Evolutionary conservation across 2,113 vertebrate species (phyloP).

Genomic region (Python bivittatus): DNA sequence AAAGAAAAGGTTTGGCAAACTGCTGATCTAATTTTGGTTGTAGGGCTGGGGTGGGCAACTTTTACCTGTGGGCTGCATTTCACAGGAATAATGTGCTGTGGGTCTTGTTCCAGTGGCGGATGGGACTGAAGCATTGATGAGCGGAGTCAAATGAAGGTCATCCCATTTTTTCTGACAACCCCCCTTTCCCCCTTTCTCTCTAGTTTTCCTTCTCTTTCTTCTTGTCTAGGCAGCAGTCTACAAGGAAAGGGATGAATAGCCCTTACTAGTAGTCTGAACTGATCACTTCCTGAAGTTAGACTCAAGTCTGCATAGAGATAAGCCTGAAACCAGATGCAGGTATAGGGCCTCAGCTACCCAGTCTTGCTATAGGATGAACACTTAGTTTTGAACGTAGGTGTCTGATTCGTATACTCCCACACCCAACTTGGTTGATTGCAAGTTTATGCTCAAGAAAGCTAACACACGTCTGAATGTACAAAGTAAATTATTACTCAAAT

Average conservation of each 20-base stretch:
- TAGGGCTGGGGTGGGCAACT: not conserved
- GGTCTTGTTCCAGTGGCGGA: not conserved
- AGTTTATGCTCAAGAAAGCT: not conserved
- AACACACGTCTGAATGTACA: no score
- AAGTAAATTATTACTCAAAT: not conserved
- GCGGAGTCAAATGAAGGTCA: not conserved
- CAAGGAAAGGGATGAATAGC: not conserved
- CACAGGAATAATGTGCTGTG: not conserved
- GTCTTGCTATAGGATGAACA: no score
- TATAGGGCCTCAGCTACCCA: not conserved
- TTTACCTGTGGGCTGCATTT: not conserved
- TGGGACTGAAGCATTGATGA: not conserved
- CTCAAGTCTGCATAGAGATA: not conserved
- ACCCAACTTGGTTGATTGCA: not conserved
- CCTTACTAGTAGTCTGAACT: not conserved
- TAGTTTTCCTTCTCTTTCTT: not conserved
- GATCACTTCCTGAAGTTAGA: not conserved
- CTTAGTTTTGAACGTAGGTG: not conserved
- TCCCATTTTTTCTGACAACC: not conserved
- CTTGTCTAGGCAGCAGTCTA: not conserved
- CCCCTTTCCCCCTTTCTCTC: not conserved
- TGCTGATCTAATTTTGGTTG: no score
- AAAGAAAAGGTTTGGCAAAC: not conserved
- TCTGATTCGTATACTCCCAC: not conserved
- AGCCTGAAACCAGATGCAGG: not conserved